Percentiles rank a stretch among this genome's conserved stretches.
Conservation (phyloP, 2,113 vertebrate species). For the Eudyptes chrysolophus region DNA sequence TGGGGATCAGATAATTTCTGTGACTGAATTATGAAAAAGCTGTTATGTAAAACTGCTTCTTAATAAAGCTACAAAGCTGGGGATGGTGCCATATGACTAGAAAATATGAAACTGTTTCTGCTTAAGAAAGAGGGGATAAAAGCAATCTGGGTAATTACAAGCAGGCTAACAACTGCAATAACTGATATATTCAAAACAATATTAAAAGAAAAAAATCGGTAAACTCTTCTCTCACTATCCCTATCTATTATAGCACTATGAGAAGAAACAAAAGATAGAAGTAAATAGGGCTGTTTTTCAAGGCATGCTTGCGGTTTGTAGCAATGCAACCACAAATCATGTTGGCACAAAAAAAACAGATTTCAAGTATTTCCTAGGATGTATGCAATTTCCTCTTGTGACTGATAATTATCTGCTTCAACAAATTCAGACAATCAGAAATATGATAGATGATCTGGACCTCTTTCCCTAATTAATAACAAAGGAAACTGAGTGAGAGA, state of each 20-base stretch:
- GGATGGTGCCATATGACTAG: background rate
- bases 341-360: background rate
- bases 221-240: background rate
- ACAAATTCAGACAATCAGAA: background rate
- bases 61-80: background rate
- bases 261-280: background rate
- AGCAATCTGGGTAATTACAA: background rate
- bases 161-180: background rate
- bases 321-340: background rate
- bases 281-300: background rate
- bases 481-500: background rate
- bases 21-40: background rate
- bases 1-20: background rate
- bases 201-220: background rate
- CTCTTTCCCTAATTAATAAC: background rate
- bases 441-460: background rate
- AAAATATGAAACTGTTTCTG: background rate
- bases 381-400: background rate
- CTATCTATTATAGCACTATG: background rate
- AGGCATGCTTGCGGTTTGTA: background rate
- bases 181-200: background rate
- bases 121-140: background rate
- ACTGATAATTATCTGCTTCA: background rate
- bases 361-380: background rate
- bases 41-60: background rate